These are phyloP conservation scores for Thysanoteuthis rhombus DNA, from an alignment of 2,888 invertebrate genomes.

Conservation along the genomic window DNA sequence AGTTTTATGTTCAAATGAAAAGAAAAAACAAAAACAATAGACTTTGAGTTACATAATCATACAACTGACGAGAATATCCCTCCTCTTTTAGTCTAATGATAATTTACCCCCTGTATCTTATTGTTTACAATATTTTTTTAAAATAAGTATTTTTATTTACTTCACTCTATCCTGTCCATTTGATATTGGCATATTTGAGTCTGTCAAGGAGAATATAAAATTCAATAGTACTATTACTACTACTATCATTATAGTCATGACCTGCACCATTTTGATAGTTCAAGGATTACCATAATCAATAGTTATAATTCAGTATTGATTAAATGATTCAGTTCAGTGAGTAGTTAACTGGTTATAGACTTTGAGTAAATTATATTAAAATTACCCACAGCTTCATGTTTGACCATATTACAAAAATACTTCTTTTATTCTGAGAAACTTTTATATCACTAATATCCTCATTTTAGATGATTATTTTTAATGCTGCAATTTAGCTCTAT, in stretches of 20 bases:
- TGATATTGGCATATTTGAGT: no score
- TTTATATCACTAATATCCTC: neutral
- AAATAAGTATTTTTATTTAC: no score
- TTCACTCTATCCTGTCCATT: no score
- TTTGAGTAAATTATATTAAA: neutral
- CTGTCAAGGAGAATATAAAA: no score
- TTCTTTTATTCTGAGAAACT: neutral
- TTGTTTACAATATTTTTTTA: no score
- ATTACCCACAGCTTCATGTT: neutral
- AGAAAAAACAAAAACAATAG: no score
- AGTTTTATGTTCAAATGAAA: no score
- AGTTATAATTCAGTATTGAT: conserved; percentile 1
- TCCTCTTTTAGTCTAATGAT: no score
- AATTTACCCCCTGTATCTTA: no score
- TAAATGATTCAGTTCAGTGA: conserved; percentile 1
- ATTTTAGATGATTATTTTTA: neutral
- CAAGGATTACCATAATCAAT: neutral
- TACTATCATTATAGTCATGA: neutral
- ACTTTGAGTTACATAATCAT: no score
- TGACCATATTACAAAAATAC: conserved; percentile 16
- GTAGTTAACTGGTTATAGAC: neutral
- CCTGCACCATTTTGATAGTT: neutral
- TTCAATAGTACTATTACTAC: neutral
- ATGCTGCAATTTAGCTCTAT: neutral
- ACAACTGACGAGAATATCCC: no score